Evolutionary conservation across 2,113 vertebrate species (phyloP).

Genomic region (Herpailurus yagouaroundi): DNA sequence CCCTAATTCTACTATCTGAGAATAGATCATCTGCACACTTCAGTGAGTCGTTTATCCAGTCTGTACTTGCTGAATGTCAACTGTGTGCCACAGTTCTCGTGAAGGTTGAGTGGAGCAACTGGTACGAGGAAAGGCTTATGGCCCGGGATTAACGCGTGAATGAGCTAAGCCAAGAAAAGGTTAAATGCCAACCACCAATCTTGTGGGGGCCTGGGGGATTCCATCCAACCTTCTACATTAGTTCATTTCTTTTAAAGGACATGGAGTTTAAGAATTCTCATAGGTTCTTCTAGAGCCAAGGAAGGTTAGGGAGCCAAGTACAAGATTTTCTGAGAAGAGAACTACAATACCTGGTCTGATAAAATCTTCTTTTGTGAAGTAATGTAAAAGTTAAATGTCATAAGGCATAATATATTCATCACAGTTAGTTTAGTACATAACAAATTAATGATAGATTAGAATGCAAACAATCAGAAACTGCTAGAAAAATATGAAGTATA

Average conservation of each 20-base stretch:
- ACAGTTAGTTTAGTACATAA: conserved; percentile 18
- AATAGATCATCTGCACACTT: background rate
- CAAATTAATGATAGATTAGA: conserved; percentile 56
- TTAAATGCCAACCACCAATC: background rate
- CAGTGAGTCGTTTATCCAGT: background rate
- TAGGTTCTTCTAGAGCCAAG: background rate
- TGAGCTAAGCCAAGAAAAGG: background rate
- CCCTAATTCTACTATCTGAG: background rate
- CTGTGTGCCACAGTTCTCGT: background rate
- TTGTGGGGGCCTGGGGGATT: background rate
- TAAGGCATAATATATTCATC: background rate
- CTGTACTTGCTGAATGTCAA: background rate
- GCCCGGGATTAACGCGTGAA: background rate
- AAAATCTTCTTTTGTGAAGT: conserved; percentile 38
- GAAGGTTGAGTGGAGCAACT: background rate
- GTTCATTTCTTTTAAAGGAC: background rate
- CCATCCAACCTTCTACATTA: background rate
- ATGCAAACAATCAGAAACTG: conserved; percentile 53
- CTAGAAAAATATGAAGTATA: conserved; percentile 29
- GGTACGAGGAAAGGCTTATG: background rate
- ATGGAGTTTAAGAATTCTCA: background rate
- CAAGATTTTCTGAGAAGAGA: background rate
- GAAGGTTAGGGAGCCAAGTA: background rate
- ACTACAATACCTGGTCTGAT: background rate
- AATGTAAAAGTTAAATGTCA: conserved; percentile 48